phyloP scores from a whole-genome alignment of 1,140 invertebrate genomes.

The Oreohelix idahoensis region DNA sequence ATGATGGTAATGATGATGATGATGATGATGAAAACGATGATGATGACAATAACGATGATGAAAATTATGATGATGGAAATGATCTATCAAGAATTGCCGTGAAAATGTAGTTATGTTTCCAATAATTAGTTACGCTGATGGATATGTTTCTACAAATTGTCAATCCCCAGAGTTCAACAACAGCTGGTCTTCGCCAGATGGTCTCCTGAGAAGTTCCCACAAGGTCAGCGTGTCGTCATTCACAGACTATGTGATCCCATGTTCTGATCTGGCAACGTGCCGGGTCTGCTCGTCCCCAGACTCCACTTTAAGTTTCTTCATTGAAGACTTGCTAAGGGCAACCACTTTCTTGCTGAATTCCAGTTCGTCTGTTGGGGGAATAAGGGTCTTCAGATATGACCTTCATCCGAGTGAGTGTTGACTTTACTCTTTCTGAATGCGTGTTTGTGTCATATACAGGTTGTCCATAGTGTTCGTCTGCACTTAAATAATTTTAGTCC shows the following conservation, averaged over 20 bases:
- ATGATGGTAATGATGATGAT: too few relatives aligned
- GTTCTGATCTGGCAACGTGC: constrained; percentile 13
- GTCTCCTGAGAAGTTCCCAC: background rate
- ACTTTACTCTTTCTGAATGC: too few relatives aligned
- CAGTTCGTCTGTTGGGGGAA: background rate
- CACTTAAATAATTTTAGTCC: too few relatives aligned
- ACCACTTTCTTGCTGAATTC: background rate
- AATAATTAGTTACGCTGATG: too few relatives aligned
- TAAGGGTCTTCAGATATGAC: constrained; percentile 4
- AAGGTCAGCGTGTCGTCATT: constrained; percentile 1
- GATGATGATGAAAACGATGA: too few relatives aligned
- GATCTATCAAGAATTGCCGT: too few relatives aligned
- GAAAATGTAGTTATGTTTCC: too few relatives aligned
- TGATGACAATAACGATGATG: too few relatives aligned
- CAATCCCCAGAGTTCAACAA: constrained; percentile 8
- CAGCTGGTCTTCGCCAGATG: background rate
- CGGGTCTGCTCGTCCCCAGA: background rate
- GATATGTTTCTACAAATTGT: too few relatives aligned
- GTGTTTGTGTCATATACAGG: too few relatives aligned
- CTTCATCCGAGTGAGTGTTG: constrained; percentile 19
- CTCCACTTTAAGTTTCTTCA: background rate
- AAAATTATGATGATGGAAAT: too few relatives aligned
- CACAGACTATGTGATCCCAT: constrained; percentile 27
- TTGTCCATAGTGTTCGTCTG: too few relatives aligned
- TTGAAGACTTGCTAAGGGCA: constrained; percentile 24